Conservation (phyloP, 2,797 vertebrate species). For the Tangara arthus region DNA sequence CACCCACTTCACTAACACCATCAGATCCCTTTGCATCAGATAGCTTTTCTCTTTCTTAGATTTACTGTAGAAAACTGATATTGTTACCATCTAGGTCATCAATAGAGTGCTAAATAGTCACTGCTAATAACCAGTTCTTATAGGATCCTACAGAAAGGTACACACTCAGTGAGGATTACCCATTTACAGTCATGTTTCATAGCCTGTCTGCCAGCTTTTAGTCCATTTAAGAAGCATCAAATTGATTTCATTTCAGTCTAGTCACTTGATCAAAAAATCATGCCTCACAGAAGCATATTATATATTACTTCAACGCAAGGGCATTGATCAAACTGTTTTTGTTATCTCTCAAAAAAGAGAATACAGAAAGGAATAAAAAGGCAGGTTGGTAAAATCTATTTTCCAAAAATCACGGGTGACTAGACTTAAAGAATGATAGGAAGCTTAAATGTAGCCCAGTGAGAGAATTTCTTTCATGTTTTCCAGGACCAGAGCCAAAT, state of each 20-base stretch:
- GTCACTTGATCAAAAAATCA: conserved; percentile 44
- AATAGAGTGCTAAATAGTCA: neutral
- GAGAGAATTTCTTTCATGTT: neutral
- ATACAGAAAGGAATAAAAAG: conserved; percentile 33
- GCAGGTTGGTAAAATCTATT: conserved; percentile 20
- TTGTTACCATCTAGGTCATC: neutral
- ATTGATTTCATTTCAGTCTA: conserved; percentile 58
- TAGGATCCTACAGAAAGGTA: neutral
- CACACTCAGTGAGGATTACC: neutral
- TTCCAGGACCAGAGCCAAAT: conserved; percentile 4
- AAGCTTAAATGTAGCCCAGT: neutral
- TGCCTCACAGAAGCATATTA: conserved; percentile 27
- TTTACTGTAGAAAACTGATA: neutral
- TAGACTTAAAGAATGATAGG: conserved; percentile 5
- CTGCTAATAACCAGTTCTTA: neutral
- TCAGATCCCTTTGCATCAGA: neutral
- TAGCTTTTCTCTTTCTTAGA: neutral
- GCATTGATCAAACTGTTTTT: conserved; percentile 37
- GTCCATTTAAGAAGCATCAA: conserved; percentile 25
- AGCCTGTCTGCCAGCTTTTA: conserved; percentile 3
- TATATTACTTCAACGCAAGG: neutral
- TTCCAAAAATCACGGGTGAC: neutral
- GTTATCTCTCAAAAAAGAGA: conserved; percentile 21
- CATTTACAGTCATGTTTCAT: conserved; percentile 16
- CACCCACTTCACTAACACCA: neutral